phyloP scores from a whole-genome alignment of 2,888 invertebrate species.

The Callimorpha dominula region DNA sequence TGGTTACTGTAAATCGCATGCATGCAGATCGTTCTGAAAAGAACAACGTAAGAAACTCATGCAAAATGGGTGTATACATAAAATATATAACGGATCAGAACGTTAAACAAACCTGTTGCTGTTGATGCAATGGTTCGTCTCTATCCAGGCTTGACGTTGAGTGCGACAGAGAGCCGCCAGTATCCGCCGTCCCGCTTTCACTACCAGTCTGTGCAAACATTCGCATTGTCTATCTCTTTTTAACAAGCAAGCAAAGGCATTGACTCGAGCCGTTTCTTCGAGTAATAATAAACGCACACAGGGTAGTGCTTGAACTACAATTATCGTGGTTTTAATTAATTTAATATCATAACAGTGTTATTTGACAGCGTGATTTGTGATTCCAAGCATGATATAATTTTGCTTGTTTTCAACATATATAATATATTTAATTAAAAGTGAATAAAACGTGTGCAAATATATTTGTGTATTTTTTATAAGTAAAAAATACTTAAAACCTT shows the following conservation, averaged over 20 bases:
- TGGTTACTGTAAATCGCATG: conserved; percentile 7
- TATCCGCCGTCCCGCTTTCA: conserved; percentile 87
- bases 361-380: conserved; percentile 30
- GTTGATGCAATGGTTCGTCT: conserved; percentile 89
- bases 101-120: conserved; percentile 81
- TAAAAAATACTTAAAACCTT: neutral
- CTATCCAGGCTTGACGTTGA: conserved; percentile 96
- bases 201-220: conserved; percentile 81
- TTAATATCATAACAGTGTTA: conserved; percentile 19
- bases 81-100: neutral
- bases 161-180: conserved; percentile 90
- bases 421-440: neutral
- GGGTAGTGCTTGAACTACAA: conserved; percentile 20
- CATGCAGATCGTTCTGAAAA: conserved; percentile 3
- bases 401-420: conserved; percentile 5
- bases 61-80: neutral
- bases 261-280: conserved; percentile 16
- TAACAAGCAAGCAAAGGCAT: conserved; percentile 63
- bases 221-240: conserved; percentile 62
- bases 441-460: conserved; percentile 6
- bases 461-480: neutral
- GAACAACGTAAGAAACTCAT: neutral
- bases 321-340: conserved; percentile 10
- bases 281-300: conserved; percentile 33
- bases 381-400: conserved; percentile 14